Conservation (phyloP, 2,113 vertebrate genomes). For the Rhea americana region DNA sequence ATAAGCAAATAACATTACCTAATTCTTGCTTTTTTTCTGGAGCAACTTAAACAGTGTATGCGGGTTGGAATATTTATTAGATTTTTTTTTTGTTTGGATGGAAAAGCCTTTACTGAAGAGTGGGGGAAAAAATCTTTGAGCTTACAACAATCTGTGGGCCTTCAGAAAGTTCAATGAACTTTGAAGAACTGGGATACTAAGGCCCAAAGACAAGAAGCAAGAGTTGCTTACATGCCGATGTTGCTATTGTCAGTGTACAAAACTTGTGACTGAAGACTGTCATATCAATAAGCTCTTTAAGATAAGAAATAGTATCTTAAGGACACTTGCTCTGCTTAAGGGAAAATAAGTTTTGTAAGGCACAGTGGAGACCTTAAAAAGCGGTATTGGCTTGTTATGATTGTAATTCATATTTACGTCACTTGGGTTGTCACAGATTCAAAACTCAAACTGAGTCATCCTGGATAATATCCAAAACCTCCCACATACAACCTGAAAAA, state of each 20-base stretch:
- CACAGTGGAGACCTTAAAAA: constrained; percentile 14
- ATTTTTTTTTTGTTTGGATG: not conserved
- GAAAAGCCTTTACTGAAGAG: not conserved
- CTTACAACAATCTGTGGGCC: not conserved
- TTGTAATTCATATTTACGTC: constrained; percentile 41
- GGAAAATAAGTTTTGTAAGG: not conserved
- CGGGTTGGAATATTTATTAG: not conserved
- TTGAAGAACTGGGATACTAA: not conserved
- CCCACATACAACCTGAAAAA: constrained; percentile 32
- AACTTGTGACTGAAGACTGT: not conserved
- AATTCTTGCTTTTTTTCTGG: not conserved
- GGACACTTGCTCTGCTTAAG: not conserved
- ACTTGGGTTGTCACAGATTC: constrained; percentile 43
- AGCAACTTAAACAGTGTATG: not conserved
- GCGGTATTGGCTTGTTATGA: constrained; percentile 10
- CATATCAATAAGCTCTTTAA: not conserved
- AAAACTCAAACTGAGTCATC: constrained; percentile 55
- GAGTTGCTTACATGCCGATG: not conserved
- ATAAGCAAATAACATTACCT: not conserved
- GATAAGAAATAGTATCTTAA: not conserved
- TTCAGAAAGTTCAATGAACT: not conserved
- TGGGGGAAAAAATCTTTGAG: not conserved
- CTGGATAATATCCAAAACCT: constrained; percentile 33
- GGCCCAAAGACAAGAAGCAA: not conserved
- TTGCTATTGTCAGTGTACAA: not conserved